Conservation (phyloP, 1,140 invertebrate genomes). For the Copidosoma floridanum region DNA sequence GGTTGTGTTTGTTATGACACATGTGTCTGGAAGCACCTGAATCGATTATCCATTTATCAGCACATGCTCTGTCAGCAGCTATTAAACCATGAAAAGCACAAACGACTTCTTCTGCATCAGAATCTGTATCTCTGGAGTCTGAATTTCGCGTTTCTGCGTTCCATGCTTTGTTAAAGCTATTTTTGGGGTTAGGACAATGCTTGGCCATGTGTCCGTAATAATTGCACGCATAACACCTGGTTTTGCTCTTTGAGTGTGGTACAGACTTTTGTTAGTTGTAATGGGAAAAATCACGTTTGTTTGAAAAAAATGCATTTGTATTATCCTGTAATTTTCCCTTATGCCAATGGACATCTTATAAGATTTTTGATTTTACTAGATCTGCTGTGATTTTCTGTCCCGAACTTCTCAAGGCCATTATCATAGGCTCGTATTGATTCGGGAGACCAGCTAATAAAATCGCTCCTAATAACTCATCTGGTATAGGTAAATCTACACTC, state of each 20-base stretch:
- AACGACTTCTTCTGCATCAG: background rate
- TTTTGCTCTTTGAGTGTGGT: background rate
- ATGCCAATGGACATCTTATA: background rate
- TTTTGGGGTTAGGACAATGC: background rate
- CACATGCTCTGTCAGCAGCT: background rate
- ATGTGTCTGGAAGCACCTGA: background rate
- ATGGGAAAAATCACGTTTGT: background rate
- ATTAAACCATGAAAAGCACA: background rate
- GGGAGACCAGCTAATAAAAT: background rate
- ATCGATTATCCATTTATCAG: background rate
- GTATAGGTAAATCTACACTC: background rate
- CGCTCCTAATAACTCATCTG: background rate
- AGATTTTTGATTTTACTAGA: background rate
- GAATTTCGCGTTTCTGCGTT: background rate
- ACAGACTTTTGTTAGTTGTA: background rate
- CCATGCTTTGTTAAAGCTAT: background rate
- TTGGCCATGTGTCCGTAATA: background rate
- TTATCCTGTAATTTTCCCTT: background rate
- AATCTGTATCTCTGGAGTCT: too few species aligned
- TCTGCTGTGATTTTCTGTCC: background rate
- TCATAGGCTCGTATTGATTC: background rate
- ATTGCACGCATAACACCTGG: background rate
- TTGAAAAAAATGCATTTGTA: background rate
- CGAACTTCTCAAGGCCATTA: background rate
- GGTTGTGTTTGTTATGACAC: background rate